Evolutionary conservation across 2,113 vertebrate species (phyloP).

Genomic region (Cygnus atratus): DNA sequence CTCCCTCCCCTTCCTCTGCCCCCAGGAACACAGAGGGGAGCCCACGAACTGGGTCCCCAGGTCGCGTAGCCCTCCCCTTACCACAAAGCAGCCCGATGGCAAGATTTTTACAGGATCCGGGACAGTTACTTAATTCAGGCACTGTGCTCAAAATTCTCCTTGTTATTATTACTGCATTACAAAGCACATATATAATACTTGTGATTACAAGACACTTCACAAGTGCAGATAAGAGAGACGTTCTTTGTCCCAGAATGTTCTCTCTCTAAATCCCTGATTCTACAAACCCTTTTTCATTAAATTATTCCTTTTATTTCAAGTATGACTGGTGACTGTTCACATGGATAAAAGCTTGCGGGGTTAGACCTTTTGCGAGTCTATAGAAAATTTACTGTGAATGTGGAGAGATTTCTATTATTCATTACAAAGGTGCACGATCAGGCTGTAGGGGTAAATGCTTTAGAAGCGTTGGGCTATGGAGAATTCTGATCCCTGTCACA

Average conservation of each 20-base stretch:
- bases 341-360: slow-evolving; percentile 9
- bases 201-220: neutral
- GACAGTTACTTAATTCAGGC: neutral
- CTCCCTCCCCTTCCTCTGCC: neutral
- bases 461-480: neutral
- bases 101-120: neutral
- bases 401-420: neutral
- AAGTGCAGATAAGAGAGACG: neutral
- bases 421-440: neutral
- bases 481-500: slow-evolving; percentile 62
- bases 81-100: neutral
- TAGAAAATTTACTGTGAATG: neutral
- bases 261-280: neutral
- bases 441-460: slow-evolving; percentile 23
- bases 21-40: neutral
- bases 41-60: neutral
- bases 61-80: neutral
- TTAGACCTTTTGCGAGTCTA: slow-evolving; percentile 26
- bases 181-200: neutral
- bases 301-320: slow-evolving; percentile 31
- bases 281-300: neutral
- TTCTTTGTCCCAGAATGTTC: neutral
- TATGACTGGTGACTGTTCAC: neutral
- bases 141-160: neutral
- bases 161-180: neutral